These are phyloP conservation scores for Pogonocherus hispidulus DNA, from an alignment of 2,888 invertebrate species.

Conservation along the genomic window DNA sequence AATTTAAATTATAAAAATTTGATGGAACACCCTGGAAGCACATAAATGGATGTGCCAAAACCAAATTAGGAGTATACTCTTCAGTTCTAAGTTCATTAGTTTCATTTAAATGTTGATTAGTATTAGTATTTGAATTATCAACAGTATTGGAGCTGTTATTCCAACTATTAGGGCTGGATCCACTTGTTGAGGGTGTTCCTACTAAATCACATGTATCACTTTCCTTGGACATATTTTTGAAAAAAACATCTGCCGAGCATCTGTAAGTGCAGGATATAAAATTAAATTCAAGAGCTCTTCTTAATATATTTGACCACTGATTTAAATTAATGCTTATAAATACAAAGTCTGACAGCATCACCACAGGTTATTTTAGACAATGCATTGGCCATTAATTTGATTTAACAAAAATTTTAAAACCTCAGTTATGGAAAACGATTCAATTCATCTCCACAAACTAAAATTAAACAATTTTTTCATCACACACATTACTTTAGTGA, in stretches of 20 bases:
- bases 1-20: not conserved
- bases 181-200: constrained; percentile 24
- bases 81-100: not conserved
- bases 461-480: no score
- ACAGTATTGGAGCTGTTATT: not conserved
- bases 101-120: not conserved
- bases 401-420: no score
- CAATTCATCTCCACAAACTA: no score
- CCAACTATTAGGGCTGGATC: not conserved
- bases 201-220: not conserved
- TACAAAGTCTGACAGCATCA: no score
- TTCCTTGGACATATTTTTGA: constrained; percentile 13
- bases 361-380: no score
- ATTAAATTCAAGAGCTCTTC: constrained; percentile 5
- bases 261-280: not conserved
- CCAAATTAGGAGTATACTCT: not conserved
- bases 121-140: not conserved
- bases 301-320: constrained; percentile 17
- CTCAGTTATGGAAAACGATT: no score
- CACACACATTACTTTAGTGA: no score
- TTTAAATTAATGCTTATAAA: no score
- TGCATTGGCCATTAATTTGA: no score
- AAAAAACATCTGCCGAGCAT: not conserved
- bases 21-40: not conserved
- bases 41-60: constrained; percentile 1